These are phyloP conservation scores for Caenorhabditis becei DNA, from an alignment of 2,888 invertebrate genomes.

Conservation along the genomic window DNA sequence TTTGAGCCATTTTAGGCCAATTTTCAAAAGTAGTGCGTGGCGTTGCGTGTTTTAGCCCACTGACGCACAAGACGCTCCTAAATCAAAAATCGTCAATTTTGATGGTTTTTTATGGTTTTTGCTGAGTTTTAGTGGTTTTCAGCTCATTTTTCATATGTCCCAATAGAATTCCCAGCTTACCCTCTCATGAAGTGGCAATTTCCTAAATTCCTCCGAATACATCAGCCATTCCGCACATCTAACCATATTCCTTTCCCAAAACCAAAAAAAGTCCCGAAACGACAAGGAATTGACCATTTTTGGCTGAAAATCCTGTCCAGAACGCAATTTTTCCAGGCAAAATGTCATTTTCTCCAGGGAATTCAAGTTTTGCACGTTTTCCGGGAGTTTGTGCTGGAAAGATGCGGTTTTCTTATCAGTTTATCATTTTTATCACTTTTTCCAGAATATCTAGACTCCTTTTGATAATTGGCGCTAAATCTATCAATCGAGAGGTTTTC, in stretches of 20 bases:
- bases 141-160: not conserved
- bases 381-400: slow-evolving; percentile 12
- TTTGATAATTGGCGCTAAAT: slow-evolving; percentile 19
- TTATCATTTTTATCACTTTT: not conserved
- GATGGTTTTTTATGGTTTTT: no score
- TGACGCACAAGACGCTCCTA: no score
- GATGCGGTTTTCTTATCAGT: not conserved
- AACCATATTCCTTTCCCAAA: slow-evolving; percentile 38
- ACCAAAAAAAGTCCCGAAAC: slow-evolving; percentile 17
- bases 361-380: slow-evolving; percentile 1
- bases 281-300: slow-evolving; percentile 5
- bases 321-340: slow-evolving; percentile 1
- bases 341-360: slow-evolving; percentile 15
- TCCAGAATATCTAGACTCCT: slow-evolving; percentile 1
- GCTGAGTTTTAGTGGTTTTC: not conserved
- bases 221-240: slow-evolving; percentile 38
- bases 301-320: not conserved
- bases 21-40: no score
- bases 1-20: not conserved
- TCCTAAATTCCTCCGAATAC: slow-evolving; percentile 31
- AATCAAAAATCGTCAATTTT: no score
- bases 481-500: slow-evolving; percentile 2
- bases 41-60: no score
- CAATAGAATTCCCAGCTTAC: not conserved
- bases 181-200: slow-evolving; percentile 34